A percentile compares a stretch with the other conserved stretches of the same genome.
Conservation (phyloP, 2,888 invertebrate species). For the Dasypogon diadema region DNA sequence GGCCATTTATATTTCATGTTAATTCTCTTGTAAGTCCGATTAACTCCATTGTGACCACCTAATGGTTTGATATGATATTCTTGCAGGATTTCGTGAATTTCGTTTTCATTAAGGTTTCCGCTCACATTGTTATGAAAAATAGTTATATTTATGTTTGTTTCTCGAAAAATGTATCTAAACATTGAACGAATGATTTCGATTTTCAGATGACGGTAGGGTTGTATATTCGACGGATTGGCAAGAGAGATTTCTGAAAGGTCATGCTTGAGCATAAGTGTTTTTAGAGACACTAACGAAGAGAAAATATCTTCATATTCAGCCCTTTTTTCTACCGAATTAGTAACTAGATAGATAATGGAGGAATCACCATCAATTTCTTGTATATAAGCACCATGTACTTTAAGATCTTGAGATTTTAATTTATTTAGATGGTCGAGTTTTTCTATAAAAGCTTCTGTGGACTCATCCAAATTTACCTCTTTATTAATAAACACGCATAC, state of each 20-base stretch:
- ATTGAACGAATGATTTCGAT: neutral
- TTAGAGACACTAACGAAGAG: no score
- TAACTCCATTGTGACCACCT: slow-evolving; percentile 58
- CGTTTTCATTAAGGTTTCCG: neutral
- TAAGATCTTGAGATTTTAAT: neutral
- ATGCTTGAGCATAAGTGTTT: neutral
- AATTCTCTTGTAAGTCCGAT: slow-evolving; percentile 58
- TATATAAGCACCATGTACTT: neutral
- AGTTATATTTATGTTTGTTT: neutral
- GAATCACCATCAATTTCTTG: neutral
- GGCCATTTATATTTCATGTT: slow-evolving; percentile 60
- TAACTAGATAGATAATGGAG: neutral
- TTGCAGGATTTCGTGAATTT: slow-evolving; percentile 53
- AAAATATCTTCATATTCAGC: neutral
- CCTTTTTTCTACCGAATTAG: neutral
- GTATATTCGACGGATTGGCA: neutral
- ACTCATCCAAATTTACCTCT: neutral
- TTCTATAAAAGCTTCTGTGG: neutral
- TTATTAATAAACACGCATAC: neutral
- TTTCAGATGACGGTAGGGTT: neutral
- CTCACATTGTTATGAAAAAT: neutral
- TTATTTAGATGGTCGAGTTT: neutral
- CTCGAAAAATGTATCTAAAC: neutral
- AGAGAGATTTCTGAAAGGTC: neutral
- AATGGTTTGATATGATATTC: slow-evolving; percentile 55